Evolutionary conservation across 2,888 invertebrate genomes (phyloP).

Genomic region (Micoletzkya japonica): DNA sequence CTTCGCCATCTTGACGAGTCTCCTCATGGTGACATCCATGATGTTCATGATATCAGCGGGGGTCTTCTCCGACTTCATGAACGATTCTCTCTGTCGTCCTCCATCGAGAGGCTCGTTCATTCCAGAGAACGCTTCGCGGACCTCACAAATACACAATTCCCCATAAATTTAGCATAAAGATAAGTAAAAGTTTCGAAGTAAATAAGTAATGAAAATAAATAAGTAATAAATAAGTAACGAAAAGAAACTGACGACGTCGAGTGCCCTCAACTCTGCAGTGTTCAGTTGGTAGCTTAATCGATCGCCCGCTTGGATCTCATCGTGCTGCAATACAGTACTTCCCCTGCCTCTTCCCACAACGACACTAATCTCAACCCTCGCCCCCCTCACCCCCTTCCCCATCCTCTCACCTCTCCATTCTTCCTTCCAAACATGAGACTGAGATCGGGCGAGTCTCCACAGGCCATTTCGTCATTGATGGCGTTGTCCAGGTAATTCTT

Average conservation of each 20-base stretch:
- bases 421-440: slow-evolving; percentile 1
- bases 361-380: not conserved
- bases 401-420: not conserved
- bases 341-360: not conserved
- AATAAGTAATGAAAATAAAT: not conserved
- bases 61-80: slow-evolving; percentile 46
- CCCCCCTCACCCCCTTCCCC: slow-evolving; percentile 7
- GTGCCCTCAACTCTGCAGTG: slow-evolving; percentile 50
- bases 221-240: not conserved
- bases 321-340: slow-evolving; percentile 25
- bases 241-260: slow-evolving; percentile 38
- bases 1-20: slow-evolving; percentile 60
- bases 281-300: slow-evolving; percentile 47
- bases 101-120: slow-evolving; percentile 56
- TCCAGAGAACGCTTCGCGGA: slow-evolving; percentile 49
- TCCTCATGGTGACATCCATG: slow-evolving; percentile 61
- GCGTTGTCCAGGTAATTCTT: slow-evolving; percentile 13
- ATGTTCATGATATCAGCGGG: slow-evolving; percentile 60
- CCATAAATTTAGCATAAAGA: not conserved
- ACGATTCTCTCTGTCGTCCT: slow-evolving; percentile 43
- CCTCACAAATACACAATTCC: slow-evolving; percentile 17
- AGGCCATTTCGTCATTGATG: slow-evolving; percentile 13
- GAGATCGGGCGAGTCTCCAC: slow-evolving; percentile 16
- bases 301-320: not conserved
- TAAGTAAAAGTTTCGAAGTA: no score